Base-by-base conservation (phyloP, 2,888 invertebrate genomes). In the Crioceris asparagi region DNA sequence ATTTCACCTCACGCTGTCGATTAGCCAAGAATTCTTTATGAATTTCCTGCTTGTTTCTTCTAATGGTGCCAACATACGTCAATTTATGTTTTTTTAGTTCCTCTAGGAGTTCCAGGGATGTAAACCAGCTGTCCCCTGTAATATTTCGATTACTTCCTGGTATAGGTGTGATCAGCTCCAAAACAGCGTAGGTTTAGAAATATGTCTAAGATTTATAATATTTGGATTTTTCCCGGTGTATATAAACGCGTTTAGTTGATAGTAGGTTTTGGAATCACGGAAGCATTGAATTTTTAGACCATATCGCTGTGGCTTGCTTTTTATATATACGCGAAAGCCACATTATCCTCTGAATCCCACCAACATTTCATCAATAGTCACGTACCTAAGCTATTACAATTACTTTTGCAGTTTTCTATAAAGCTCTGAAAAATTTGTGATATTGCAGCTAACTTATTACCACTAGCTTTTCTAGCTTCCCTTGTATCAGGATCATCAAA, bases 21-120 rank as follows among this genome's bases (percentile, higher is more conserved):
- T 36, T 34, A 26, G 50, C 48, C 35, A 48, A 41, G 46, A 57
- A 56, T 40, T 52, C 44, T 26, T 35, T 10, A 17, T 54, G 52
- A 37, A 54, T 46, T 39, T 53, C 49, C 19, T 40, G 39, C 44
- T 54, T 55, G 35, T 55, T 53, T 46, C 50, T 55, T 36, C 41
- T 45, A 34, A 55, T 35, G 5, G 50, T 51, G 1, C 53, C 53
- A 11, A 53, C 40, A 40, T 46, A 49, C 5, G 50, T 51, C 15
- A 50, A 41, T 17, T 44, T 17, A 35, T 38, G 23, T 31, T 35
- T 14, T 35, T 38, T 32, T 47, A 37, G n/a, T 31, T 40, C 37
- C 15, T 41, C 21, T n/a, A 44, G 38, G 15, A 51, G 41, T 17
- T 43, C 43, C 19, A 47, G 35, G 27, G 44, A 47, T 12, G 45